These are phyloP conservation scores for Netelia virgata DNA, from an alignment of 2,888 invertebrate genomes.

Conservation along the genomic window DNA sequence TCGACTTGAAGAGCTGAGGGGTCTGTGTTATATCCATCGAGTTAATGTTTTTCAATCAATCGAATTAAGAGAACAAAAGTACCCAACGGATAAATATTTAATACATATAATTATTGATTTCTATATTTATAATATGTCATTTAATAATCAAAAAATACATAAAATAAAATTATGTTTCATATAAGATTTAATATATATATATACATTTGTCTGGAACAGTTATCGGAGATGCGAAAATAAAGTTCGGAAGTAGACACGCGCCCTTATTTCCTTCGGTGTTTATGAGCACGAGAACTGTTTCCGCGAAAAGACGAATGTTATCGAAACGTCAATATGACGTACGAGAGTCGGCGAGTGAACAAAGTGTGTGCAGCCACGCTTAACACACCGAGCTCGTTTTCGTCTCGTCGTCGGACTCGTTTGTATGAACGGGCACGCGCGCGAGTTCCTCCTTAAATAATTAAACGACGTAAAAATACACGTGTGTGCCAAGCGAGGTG, in stretches of 20 bases:
- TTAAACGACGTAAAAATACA: constrained; percentile 74
- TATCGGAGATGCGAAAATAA: not conserved
- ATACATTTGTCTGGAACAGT: no score
- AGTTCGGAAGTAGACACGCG: not conserved
- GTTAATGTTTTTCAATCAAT: constrained; percentile 11
- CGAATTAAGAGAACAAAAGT: constrained; percentile 11
- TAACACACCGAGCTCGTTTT: constrained; percentile 66
- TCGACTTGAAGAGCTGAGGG: no score
- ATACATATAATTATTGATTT: not conserved
- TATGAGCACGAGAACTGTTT: constrained; percentile 48
- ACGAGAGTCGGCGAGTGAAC: constrained; percentile 59
- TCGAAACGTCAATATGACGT: constrained; percentile 63
- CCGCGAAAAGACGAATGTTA: constrained; percentile 39
- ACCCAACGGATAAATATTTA: not conserved
- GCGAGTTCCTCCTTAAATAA: constrained; percentile 70
- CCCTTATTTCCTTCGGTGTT: constrained; percentile 34
- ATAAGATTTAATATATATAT: no score
- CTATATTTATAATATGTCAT: not conserved
- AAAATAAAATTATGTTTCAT: no score
- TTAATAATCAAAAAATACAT: no score
- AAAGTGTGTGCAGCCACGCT: constrained; percentile 40
- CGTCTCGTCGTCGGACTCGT: constrained; percentile 39
- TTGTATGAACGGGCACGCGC: not conserved
- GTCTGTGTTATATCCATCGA: not conserved
- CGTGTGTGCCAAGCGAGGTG: constrained; percentile 67